Evolutionary conservation across 1,140 invertebrate genomes (phyloP), one percentile per base, ranked within the genome.

Genomic region (Periplaneta americana): DNA sequence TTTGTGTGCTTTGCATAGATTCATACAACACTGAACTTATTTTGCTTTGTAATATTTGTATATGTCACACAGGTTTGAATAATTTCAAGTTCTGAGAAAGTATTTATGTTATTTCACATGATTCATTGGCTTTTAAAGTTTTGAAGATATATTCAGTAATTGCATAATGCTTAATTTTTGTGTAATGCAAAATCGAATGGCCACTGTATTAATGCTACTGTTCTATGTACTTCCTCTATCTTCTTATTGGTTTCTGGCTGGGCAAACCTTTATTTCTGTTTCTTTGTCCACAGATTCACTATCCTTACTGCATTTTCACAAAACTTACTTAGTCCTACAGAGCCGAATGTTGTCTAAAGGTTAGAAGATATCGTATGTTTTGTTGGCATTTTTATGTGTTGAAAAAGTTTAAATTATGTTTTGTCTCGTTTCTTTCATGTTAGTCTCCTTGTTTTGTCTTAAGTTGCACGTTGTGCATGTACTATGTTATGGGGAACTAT

Each of bases 231-330:
- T 34, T 33, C 75, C 17, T 76, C 75, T 76, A 4, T 77, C 17
- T 66, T 66, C 57, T 66, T 66, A 66, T n/a, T 66, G 48, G 48
- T 66, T 66, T 66, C 28, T 66, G 48, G 48, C 22, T 66, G 48
- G 48, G n/a, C n/a, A 28, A n/a, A 66, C 48, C 22, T 80, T 31
- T 66, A 32, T 66, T 80, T 80, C 79, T 39, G 37, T 80, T 33
- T 80, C 48, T 80, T 80, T 80, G 48, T 80, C 48, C 80, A 81
- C 80, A 81, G 80, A 81, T 81, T 81, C 80, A 39, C 34, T 81
- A 76, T 76, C 32, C 80, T 81, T 81, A 81, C 80, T 48, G 34
- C 80, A 81, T 66, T 81, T 81, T 81, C 80, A 48, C 80, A 81
- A 77, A 81, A 76, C 80, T 77, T 81, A 31, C 75, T 81, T 76